A percentile compares a stretch with the other conserved stretches of the same genome.
phyloP scores from a whole-genome alignment of 2,797 vertebrate species.

The Leptatherina wallacei region DNA sequence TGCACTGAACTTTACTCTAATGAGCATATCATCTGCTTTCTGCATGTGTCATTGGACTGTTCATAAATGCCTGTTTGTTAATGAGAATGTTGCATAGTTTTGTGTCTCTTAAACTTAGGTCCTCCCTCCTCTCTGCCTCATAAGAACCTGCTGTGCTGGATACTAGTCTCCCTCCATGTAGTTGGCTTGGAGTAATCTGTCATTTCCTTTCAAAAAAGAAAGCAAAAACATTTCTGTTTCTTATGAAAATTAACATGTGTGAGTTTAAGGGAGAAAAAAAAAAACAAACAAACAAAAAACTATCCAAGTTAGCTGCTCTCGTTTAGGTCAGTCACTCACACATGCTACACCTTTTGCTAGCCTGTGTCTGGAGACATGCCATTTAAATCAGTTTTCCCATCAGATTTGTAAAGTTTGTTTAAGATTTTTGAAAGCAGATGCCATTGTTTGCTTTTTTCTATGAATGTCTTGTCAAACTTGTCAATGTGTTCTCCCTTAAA shows the following conservation, averaged over 20 bases:
- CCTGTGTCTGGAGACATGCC: slow-evolving; percentile 36
- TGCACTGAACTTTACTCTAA: slow-evolving; percentile 92
- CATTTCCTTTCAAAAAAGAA: slow-evolving; percentile 76
- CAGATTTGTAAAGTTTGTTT: slow-evolving; percentile 9
- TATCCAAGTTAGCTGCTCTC: slow-evolving; percentile 63
- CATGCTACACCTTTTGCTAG: slow-evolving; percentile 35
- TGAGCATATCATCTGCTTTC: slow-evolving; percentile 97
- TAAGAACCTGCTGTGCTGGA: slow-evolving; percentile 96
- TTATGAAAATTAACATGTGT: slow-evolving; percentile 89
- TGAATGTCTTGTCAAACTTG: slow-evolving; percentile 79
- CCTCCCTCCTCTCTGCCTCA: slow-evolving; percentile 96
- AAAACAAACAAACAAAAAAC: slow-evolving; percentile 57
- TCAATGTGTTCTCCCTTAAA: slow-evolving; percentile 89
- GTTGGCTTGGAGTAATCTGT: slow-evolving; percentile 96
- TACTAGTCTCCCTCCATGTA: slow-evolving; percentile 96
- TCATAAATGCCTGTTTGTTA: slow-evolving; percentile 99
- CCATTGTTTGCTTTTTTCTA: slow-evolving; percentile 73
- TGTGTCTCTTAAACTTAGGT: slow-evolving; percentile 97
- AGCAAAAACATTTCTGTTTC: slow-evolving; percentile 84
- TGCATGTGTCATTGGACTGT: slow-evolving; percentile 99
- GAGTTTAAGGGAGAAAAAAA: slow-evolving; percentile 95
- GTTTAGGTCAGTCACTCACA: slow-evolving; percentile 38
- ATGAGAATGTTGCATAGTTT: slow-evolving; percentile 99
- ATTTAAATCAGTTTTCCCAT: slow-evolving; percentile 24
- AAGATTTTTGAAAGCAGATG: slow-evolving; percentile 70